A percentile compares a stretch with the other conserved stretches of the same genome.
phyloP scores from a whole-genome alignment of 53 echinoderm and acorn worm species.

The Paracentrotus lividus region DNA sequence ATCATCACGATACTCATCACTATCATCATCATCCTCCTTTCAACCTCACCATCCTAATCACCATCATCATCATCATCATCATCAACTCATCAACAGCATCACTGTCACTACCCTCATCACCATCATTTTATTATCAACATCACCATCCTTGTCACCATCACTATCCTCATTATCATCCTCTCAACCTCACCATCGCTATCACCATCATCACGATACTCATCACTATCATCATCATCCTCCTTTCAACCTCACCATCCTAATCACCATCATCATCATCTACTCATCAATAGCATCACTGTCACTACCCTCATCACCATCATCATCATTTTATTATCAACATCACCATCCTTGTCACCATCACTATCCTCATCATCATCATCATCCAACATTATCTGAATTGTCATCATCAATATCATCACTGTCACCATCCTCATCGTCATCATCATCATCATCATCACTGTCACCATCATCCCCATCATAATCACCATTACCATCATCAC shows the following conservation, averaged over 20 bases:
- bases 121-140: background rate
- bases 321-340: too few relatives aligned
- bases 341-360: too few relatives aligned
- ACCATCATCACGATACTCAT: background rate
- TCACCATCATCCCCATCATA: too few relatives aligned
- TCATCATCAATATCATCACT: too few relatives aligned
- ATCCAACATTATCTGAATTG: too few relatives aligned
- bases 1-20: background rate
- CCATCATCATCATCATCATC: background rate
- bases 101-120: background rate
- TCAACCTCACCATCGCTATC: background rate
- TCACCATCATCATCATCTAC: background rate
- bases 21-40: background rate
- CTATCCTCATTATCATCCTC: background rate
- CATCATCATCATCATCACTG: too few relatives aligned
- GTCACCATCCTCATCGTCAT: too few relatives aligned
- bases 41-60: background rate
- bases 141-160: background rate
- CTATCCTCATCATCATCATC: background rate
- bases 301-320: conserved; percentile 33
- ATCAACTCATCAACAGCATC: background rate
- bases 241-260: background rate
- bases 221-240: background rate
- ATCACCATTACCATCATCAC: too few relatives aligned
- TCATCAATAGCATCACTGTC: conserved; percentile 39